Evolutionary conservation across 1,140 invertebrate species (phyloP).

Genomic region (Drosophila sproati): DNA sequence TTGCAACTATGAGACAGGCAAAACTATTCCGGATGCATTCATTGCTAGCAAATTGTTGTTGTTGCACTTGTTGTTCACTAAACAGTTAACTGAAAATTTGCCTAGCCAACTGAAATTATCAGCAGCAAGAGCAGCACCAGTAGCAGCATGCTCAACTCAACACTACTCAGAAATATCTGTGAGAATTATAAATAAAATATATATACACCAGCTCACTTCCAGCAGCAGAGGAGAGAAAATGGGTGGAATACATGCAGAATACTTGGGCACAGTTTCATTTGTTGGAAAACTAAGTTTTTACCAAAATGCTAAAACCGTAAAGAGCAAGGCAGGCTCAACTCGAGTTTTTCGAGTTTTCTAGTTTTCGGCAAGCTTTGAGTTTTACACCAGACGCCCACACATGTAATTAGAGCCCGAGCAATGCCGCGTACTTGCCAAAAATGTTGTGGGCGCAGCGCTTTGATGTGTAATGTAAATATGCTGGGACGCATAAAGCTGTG

Average conservation of each 20-base stretch:
- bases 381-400: conserved; percentile 49
- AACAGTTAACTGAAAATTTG: conserved; percentile 62
- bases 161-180: too few species aligned
- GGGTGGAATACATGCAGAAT: neutral
- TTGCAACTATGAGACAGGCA: conserved; percentile 15
- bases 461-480: conserved; percentile 44
- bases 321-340: conserved; percentile 77
- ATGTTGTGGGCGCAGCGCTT: conserved; percentile 78
- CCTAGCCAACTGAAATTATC: conserved; percentile 60
- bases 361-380: conserved; percentile 43
- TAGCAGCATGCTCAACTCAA: too few species aligned
- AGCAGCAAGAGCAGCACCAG: conserved; percentile 8
- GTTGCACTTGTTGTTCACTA: conserved; percentile 79
- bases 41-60: conserved; percentile 76
- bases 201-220: too few species aligned
- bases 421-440: conserved; percentile 71
- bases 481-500: conserved; percentile 22
- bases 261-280: conserved; percentile 61
- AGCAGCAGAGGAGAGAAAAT: neutral
- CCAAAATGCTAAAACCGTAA: conserved; percentile 70
- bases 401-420: conserved; percentile 77
- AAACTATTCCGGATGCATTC: conserved; percentile 57
- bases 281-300: conserved; percentile 57
- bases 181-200: too few species aligned
- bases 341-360: conserved; percentile 55